These are phyloP conservation scores for Lampris incognitus DNA, from an alignment of 2,113 vertebrate species.

Conservation along the genomic window DNA sequence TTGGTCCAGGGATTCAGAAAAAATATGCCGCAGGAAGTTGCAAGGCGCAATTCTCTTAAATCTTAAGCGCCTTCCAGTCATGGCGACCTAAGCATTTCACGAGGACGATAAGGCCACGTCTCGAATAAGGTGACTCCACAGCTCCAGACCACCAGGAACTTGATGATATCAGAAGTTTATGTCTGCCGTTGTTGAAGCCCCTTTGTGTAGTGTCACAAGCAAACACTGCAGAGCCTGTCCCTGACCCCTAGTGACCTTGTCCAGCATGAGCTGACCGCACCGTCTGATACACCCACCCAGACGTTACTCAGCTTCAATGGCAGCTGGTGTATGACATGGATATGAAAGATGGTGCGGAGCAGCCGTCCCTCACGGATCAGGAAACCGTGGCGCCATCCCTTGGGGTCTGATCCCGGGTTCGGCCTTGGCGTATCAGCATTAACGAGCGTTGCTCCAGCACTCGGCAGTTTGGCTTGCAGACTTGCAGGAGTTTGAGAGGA, in stretches of 20 bases:
- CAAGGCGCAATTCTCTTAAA: neutral
- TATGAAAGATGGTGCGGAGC: too few species aligned
- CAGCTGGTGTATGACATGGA: neutral
- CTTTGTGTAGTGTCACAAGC: slow-evolving; percentile 38
- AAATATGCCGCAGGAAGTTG: slow-evolving; percentile 41
- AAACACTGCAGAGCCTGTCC: slow-evolving; percentile 44
- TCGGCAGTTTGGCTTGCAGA: too few species aligned
- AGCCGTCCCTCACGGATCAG: too few species aligned
- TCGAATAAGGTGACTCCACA: slow-evolving; percentile 47
- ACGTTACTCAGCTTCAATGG: neutral
- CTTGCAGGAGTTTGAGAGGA: too few species aligned
- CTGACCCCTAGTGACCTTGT: neutral
- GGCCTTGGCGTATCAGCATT: too few species aligned
- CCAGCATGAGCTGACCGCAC: neutral
- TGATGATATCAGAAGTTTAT: slow-evolving; percentile 22
- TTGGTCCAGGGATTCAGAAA: slow-evolving; percentile 39
- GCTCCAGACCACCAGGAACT: slow-evolving; percentile 15
- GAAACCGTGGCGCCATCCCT: too few species aligned
- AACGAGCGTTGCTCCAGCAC: too few species aligned
- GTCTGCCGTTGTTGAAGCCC: slow-evolving; percentile 10
- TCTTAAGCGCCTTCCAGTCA: slow-evolving; percentile 33
- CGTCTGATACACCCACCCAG: neutral
- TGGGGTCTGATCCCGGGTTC: too few species aligned
- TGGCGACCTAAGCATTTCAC: slow-evolving; percentile 51
- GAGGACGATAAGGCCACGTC: slow-evolving; percentile 39